phyloP scores from a whole-genome alignment of 1,140 invertebrate genomes.

The Temnothorax nylanderi region DNA sequence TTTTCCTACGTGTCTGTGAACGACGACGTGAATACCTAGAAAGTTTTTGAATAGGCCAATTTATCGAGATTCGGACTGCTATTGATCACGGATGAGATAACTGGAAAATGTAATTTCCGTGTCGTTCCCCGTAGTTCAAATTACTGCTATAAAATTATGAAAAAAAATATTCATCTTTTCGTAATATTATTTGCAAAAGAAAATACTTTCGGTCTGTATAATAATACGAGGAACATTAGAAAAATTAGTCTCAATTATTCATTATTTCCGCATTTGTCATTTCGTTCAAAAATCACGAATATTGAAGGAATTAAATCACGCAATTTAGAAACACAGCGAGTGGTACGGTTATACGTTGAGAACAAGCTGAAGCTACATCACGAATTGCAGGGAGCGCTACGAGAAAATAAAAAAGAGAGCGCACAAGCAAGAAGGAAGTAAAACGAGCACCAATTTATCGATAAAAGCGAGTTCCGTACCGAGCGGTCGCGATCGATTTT shows the following conservation, averaged over 20 bases:
- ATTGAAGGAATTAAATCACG: slow-evolving; percentile 22
- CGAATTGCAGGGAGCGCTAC: slow-evolving; percentile 13
- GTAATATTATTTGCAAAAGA: background rate
- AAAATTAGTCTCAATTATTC: background rate
- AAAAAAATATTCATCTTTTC: too few species aligned
- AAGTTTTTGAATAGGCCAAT: background rate
- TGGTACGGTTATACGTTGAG: background rate
- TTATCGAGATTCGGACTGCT: background rate
- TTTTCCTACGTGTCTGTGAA: background rate
- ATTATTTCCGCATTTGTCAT: background rate
- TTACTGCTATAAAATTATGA: background rate
- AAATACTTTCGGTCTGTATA: background rate
- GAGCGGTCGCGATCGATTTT: slow-evolving; percentile 1
- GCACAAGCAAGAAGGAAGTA: slow-evolving; percentile 15
- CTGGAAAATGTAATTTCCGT: background rate
- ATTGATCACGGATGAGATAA: slow-evolving; percentile 7
- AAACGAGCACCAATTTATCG: slow-evolving; percentile 45
- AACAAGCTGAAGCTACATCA: slow-evolving; percentile 7
- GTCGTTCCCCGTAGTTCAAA: background rate
- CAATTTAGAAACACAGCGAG: slow-evolving; percentile 15
- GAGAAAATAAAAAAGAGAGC: slow-evolving; percentile 21
- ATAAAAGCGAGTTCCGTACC: slow-evolving; percentile 37
- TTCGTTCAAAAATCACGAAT: background rate
- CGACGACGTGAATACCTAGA: background rate
- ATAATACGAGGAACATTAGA: background rate